Evolutionary conservation across 2,113 vertebrate species (phyloP).

Genomic region (Puffinus mauretanicus): DNA sequence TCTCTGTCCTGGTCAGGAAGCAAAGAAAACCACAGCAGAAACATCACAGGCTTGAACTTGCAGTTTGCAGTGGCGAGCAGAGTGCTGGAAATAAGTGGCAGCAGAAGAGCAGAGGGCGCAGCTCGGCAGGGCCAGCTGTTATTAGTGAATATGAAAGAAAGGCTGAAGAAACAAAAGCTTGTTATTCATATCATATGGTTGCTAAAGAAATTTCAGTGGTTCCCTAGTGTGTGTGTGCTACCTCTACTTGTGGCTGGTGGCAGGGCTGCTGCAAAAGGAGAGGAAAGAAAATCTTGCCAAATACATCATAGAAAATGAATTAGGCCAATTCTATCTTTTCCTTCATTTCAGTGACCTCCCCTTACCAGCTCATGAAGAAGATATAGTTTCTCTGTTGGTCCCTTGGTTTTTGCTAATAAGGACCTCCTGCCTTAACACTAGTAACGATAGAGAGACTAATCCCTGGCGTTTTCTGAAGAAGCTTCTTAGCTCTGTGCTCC

Average conservation of each 20-base stretch:
- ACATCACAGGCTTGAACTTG: not conserved
- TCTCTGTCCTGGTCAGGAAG: not conserved
- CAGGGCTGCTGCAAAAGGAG: not conserved
- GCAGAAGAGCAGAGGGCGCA: not conserved
- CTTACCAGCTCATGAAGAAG: not conserved
- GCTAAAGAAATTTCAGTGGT: not conserved
- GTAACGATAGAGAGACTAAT: not conserved
- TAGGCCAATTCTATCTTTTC: not conserved
- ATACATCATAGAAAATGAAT: not conserved
- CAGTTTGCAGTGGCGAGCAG: not conserved
- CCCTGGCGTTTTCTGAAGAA: not conserved
- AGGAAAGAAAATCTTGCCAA: not conserved
- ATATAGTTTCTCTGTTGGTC: not conserved
- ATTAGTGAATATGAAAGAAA: not conserved
- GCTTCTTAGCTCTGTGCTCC: not conserved
- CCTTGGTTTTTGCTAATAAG: not conserved
- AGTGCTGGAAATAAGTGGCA: not conserved
- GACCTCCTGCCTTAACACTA: not conserved
- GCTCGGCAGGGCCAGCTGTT: not conserved
- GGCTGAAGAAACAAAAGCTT: not conserved
- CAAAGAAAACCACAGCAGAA: conserved; percentile 11
- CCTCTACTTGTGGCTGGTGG: not conserved
- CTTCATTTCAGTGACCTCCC: not conserved
- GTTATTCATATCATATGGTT: not conserved
- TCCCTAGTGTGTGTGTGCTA: not conserved